A percentile compares a stretch with the other conserved stretches of the same genome.
These are phyloP conservation scores for Amorpha juglandis DNA, from an alignment of 2,888 invertebrate species.

Conservation along the genomic window DNA sequence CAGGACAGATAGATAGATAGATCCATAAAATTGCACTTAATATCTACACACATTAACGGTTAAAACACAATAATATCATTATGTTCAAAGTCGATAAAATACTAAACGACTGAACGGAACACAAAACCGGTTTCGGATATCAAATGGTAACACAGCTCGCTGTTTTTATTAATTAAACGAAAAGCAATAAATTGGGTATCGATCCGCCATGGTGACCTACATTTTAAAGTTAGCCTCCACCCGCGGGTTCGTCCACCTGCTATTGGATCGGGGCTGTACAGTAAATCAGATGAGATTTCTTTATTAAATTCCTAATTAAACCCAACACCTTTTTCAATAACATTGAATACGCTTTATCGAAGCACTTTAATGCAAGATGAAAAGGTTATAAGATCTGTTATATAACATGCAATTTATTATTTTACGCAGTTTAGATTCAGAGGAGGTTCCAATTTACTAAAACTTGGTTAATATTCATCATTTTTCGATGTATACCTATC, in stretches of 20 bases:
- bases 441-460: no score
- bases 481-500: no score
- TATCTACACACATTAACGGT: background rate
- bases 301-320: no score
- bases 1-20: background rate
- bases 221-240: constrained; percentile 2
- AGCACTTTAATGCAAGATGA: no score
- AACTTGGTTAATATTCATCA: no score
- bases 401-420: no score
- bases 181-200: constrained; percentile 4
- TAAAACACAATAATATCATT: background rate
- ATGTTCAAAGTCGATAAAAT: background rate
- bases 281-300: background rate
- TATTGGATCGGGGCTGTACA: background rate
- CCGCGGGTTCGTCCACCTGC: constrained; percentile 10
- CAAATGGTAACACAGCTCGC: background rate
- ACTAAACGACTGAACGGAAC: background rate
- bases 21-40: background rate
- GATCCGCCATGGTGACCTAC: constrained; percentile 2
- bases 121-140: constrained; percentile 12
- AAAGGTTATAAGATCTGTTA: no score
- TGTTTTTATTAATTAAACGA: constrained; percentile 13
- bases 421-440: no score
- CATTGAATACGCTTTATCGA: no score
- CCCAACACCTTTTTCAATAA: no score